Base-by-base conservation (phyloP, 1,140 invertebrate genomes). In the Euborellia annulipes region DNA sequence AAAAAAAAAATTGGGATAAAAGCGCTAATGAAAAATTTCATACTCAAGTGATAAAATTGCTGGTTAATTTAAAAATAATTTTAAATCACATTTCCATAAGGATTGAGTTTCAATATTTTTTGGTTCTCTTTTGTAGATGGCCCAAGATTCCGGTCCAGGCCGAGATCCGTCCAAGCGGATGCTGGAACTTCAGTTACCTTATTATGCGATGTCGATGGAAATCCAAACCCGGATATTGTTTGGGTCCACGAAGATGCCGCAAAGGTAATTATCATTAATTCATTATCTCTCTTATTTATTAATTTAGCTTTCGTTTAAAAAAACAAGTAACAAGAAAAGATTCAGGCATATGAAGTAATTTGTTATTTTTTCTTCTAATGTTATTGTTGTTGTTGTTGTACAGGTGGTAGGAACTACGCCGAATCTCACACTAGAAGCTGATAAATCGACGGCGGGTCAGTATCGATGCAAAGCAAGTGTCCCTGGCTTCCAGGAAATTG, bases 401-500 rank as follows among this genome's bases (percentile, higher is more conserved):
- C 65, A 79, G 69, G 69, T 78, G 14, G 75, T 85, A 1, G 79
- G 78, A 13, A 78, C 70, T 36, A 74, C 75, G 17, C 36, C 44
- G 19, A 86, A 87, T 61, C 66, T 86, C 45, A 85, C 80, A 7
- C 59, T 85, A 3, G 72, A 73, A 8, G 79, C 90, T 20, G 78
- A 73, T 49, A 70, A 75, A 1, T 76, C 83, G 48, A 84, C 82
- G 0, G 76, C 82, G 2, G 91, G 91, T 1, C 72, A 77, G 21
- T 96, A 94, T 58, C 77, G 79, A 48, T 95, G 90, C 62, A 83
- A 83, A 56, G 90, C 88, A 1, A 73, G 71, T 23, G 84, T 91
- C 11, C 69, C 73, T 13, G 82, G 82, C 1, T 93, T 91, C 57
- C 74, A 78, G 3, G 84, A 87, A 64, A 77, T 92, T 46, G 80